A percentile compares a stretch with the other conserved stretches of the same genome.
These are phyloP conservation scores for Rhingia campestris DNA, from an alignment of 2,888 invertebrate genomes.

Conservation along the genomic window DNA sequence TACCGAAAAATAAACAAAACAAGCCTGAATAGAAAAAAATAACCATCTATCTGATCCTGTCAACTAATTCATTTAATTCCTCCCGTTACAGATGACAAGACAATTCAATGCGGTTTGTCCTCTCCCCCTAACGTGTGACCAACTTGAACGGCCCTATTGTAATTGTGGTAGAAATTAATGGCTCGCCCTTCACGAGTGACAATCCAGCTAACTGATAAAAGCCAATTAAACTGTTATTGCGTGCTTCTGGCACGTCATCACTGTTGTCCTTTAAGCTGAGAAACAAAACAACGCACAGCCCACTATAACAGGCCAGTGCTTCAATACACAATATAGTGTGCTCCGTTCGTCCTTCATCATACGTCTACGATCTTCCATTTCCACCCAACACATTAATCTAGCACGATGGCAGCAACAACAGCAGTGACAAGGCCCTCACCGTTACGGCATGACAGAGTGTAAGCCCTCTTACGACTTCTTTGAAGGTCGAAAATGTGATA, in stretches of 20 bases:
- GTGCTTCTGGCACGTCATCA: constrained; percentile 39
- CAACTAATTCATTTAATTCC: constrained; percentile 22
- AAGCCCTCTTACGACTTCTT: background rate
- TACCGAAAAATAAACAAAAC: background rate
- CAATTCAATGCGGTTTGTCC: constrained; percentile 8
- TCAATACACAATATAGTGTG: background rate
- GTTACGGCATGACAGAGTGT: background rate
- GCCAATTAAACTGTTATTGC: constrained; percentile 52
- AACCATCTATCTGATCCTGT: background rate
- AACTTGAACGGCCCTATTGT: constrained; percentile 27
- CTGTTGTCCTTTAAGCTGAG: constrained; percentile 7
- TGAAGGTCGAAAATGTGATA: constrained; percentile 41
- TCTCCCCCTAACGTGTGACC: background rate
- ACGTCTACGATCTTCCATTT: background rate
- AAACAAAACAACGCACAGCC: constrained; percentile 7
- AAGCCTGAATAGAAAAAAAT: background rate
- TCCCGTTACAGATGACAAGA: constrained; percentile 9
- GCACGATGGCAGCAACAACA: constrained; percentile 12
- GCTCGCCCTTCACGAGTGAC: constrained; percentile 34
- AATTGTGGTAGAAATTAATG: constrained; percentile 50
- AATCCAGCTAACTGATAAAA: constrained; percentile 58
- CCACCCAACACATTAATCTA: constrained; percentile 7
- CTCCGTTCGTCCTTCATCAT: constrained; percentile 1
- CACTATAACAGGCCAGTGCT: constrained; percentile 24
- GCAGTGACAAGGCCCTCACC: constrained; percentile 9